Conservation (phyloP, 2,888 invertebrate species). For the Ceramica pisi region DNA sequence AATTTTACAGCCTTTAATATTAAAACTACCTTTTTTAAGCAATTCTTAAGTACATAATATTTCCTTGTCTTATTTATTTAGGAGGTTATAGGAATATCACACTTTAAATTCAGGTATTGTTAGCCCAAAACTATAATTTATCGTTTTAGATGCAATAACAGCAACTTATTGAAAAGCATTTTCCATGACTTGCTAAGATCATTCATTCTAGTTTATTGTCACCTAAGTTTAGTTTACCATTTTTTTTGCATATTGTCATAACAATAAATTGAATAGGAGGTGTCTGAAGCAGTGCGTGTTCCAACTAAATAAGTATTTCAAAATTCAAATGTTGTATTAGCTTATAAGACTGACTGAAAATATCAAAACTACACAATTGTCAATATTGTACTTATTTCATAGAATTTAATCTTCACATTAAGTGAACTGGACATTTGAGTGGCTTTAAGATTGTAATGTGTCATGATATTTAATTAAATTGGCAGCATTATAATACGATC, state of each 20-base stretch:
- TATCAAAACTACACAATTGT: conserved; percentile 58
- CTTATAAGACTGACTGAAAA: conserved; percentile 65
- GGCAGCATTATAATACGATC: conserved; percentile 49
- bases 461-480: conserved; percentile 26
- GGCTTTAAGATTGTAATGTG: conserved; percentile 45
- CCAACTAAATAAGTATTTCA: conserved; percentile 26
- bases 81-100: not conserved
- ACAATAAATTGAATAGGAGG: conserved; percentile 1
- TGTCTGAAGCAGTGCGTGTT: conserved; percentile 34
- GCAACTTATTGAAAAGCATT: not conserved
- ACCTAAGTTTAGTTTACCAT: not conserved
- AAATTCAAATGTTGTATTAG: conserved; percentile 60
- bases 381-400: conserved; percentile 57
- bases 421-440: conserved; percentile 36
- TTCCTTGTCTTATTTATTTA: not conserved
- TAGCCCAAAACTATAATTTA: not conserved
- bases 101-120: not conserved
- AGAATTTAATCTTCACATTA: conserved; percentile 31
- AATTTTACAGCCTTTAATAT: not conserved
- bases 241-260: not conserved
- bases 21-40: not conserved
- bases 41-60: not conserved
- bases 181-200: not conserved
- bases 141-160: not conserved
- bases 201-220: not conserved